Evolutionary conservation across 1,140 invertebrate genomes (phyloP).

Genomic region (Mya arenaria): DNA sequence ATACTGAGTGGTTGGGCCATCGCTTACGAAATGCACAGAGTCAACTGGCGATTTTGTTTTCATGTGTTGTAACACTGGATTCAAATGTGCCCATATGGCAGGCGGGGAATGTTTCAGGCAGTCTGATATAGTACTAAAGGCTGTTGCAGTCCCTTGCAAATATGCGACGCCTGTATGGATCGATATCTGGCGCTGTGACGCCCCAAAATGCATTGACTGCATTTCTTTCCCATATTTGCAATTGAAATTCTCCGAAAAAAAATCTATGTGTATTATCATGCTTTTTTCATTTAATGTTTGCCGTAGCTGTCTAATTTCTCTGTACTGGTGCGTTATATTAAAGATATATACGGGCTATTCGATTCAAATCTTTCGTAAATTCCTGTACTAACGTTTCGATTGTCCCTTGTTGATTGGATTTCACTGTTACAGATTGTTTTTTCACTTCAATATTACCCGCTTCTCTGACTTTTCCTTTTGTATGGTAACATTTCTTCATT

Average conservation of each 20-base stretch:
- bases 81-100: constrained; percentile 17
- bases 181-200: constrained; percentile 21
- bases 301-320: neutral
- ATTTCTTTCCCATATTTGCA: constrained; percentile 34
- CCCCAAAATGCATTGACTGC: constrained; percentile 24
- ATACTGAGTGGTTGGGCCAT: constrained; percentile 64
- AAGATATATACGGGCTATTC: neutral
- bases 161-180: constrained; percentile 37
- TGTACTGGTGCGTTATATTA: constrained; percentile 1
- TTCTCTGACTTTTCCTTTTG: neutral
- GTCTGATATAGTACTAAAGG: constrained; percentile 10
- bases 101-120: constrained; percentile 4
- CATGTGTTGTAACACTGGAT: neutral
- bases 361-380: neutral
- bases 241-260: constrained; percentile 32
- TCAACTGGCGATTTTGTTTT: neutral
- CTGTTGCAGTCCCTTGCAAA: neutral
- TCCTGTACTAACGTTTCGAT: constrained; percentile 2
- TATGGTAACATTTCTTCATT: neutral
- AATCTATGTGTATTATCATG: constrained; percentile 18
- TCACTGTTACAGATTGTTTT: constrained; percentile 8
- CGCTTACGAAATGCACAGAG: constrained; percentile 49
- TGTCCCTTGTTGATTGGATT: constrained; percentile 7
- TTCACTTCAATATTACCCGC: neutral
- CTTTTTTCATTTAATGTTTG: neutral